Evolutionary conservation across 2,888 invertebrate species (phyloP).

Genomic region (Limenitis camilla): DNA sequence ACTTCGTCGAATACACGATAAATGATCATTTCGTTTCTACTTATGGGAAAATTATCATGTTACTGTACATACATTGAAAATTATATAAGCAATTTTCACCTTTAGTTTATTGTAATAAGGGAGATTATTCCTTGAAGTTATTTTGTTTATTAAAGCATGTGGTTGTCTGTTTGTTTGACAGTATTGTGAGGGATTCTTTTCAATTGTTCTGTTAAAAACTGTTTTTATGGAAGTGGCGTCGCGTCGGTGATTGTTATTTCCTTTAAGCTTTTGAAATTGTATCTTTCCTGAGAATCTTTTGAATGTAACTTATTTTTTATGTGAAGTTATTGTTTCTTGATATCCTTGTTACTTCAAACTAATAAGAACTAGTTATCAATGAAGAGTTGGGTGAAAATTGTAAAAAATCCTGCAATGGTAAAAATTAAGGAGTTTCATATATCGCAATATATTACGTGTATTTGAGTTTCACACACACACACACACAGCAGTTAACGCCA

Average conservation of each 20-base stretch:
- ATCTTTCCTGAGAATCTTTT: conserved; percentile 1
- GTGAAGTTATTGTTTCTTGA: neutral
- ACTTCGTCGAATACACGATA: conserved; percentile 46
- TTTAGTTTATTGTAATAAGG: conserved; percentile 10
- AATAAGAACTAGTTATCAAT: too few relatives aligned
- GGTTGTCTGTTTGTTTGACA: conserved; percentile 26
- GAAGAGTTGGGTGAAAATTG: too few relatives aligned
- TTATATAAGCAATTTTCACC: neutral
- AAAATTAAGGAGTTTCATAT: too few relatives aligned
- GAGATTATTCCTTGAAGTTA: conserved; percentile 12
- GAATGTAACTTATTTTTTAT: neutral
- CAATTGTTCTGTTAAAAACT: conserved; percentile 29
- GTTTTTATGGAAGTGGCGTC: conserved; percentile 26
- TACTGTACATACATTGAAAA: conserved; percentile 36
- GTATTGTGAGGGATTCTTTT: conserved; percentile 27
- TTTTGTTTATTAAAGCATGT: conserved; percentile 13
- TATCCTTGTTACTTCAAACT: too few relatives aligned
- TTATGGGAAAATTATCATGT: conserved; percentile 50
- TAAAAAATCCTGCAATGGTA: too few relatives aligned
- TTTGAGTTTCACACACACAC: too few relatives aligned
- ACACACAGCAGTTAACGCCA: too few relatives aligned
- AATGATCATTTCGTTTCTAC: conserved; percentile 55
- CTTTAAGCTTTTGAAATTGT: conserved; percentile 10
- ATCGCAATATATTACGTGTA: too few relatives aligned
- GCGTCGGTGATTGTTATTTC: conserved; percentile 10